Evolutionary conservation across 2,888 invertebrate species (phyloP).

Genomic region (Zonitis immaculata): DNA sequence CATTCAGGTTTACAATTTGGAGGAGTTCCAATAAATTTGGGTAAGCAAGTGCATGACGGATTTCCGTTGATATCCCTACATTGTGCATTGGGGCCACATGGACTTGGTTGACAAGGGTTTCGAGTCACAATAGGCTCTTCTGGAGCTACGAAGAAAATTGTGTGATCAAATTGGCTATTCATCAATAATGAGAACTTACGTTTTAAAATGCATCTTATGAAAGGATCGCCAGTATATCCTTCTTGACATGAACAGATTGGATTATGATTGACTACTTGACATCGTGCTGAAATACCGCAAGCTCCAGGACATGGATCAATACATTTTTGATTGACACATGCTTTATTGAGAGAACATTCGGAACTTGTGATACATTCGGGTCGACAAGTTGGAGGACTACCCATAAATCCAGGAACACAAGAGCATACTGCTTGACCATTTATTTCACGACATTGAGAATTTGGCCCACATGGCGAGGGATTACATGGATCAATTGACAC

Average conservation of each 20-base stretch:
- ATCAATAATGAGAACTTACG: slow-evolving; percentile 15
- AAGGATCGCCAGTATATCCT: slow-evolving; percentile 69
- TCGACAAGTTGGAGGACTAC: slow-evolving; percentile 52
- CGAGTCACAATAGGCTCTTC: too few relatives aligned
- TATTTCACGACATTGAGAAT: slow-evolving; percentile 50
- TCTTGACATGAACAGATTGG: slow-evolving; percentile 67
- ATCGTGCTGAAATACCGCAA: slow-evolving; percentile 62
- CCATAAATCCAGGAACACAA: slow-evolving; percentile 49
- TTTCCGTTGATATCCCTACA: slow-evolving; percentile 65
- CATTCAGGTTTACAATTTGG: slow-evolving; percentile 83
- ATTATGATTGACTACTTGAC: slow-evolving; percentile 67
- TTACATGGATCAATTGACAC: slow-evolving; percentile 40
- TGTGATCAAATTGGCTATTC: slow-evolving; percentile 26
- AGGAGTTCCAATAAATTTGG: slow-evolving; percentile 68
- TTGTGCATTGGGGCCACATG: slow-evolving; percentile 77
- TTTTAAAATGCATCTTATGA: slow-evolving; percentile 55
- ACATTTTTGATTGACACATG: slow-evolving; percentile 54
- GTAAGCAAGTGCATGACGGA: slow-evolving; percentile 63
- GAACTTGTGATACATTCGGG: slow-evolving; percentile 53
- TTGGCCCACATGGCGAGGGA: slow-evolving; percentile 50
- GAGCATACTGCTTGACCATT: slow-evolving; percentile 52
- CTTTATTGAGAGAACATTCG: slow-evolving; percentile 51
- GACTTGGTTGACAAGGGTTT: slow-evolving; percentile 69
- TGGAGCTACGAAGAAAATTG: slow-evolving; percentile 30
- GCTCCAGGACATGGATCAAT: slow-evolving; percentile 53